These are phyloP conservation scores for Melanerpes aurifrons DNA, from an alignment of 2,113 vertebrate species.

Conservation along the genomic window DNA sequence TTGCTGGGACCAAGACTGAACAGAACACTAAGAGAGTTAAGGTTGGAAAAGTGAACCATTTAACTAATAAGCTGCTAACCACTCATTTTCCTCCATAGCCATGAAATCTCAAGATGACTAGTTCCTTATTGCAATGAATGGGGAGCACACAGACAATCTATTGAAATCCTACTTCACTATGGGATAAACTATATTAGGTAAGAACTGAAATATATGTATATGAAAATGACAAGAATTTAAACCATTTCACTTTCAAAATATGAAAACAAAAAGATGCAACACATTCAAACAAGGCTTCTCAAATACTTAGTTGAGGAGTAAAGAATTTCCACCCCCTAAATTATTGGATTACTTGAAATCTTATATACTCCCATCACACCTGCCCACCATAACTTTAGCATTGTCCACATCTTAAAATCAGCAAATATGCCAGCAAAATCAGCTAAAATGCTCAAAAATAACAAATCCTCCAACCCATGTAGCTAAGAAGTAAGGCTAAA, in stretches of 20 bases:
- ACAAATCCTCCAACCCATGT: background rate
- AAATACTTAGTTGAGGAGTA: background rate
- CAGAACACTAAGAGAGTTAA: background rate
- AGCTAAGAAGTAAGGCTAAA: background rate
- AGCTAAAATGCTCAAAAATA: background rate
- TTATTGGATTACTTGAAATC: background rate
- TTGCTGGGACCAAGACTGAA: background rate
- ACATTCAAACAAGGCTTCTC: background rate
- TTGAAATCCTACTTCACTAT: background rate
- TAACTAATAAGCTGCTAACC: background rate
- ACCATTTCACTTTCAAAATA: background rate
- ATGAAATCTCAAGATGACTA: background rate
- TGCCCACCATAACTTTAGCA: background rate
- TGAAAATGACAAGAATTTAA: background rate
- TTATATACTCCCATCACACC: background rate
- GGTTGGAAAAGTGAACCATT: background rate
- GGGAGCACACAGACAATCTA: accelerated
- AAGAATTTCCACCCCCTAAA: background rate
- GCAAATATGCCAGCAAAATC: background rate
- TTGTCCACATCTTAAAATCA: background rate
- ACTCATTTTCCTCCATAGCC: background rate
- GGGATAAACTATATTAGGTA: background rate
- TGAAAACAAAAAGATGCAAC: background rate
- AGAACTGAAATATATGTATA: background rate
- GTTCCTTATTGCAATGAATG: background rate